phyloP scores from a whole-genome alignment of 2,113 vertebrate genomes.

The Climacteris rufus region DNA sequence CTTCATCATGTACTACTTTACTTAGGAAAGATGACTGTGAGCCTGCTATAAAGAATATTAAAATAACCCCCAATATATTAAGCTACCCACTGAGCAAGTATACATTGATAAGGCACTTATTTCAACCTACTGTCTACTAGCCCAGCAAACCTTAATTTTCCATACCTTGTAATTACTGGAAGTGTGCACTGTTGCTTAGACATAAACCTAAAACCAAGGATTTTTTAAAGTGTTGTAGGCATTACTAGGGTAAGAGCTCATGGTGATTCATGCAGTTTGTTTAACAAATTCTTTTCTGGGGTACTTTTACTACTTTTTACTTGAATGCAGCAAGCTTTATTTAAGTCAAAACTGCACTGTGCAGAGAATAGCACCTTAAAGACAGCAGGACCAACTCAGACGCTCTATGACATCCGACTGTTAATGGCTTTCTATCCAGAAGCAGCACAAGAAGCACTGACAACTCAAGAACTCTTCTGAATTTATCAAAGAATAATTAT shows the following conservation, averaged over 20 bases:
- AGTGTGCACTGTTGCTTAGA: background rate
- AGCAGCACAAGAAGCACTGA: background rate
- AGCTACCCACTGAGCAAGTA: background rate
- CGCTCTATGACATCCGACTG: background rate
- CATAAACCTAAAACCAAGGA: background rate
- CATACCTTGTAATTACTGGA: background rate
- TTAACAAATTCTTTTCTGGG: background rate
- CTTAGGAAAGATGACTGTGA: background rate
- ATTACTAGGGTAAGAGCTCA: background rate
- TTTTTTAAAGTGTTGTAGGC: background rate
- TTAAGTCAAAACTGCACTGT: background rate
- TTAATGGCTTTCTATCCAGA: background rate
- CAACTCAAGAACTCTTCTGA: background rate
- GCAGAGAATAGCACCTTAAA: background rate
- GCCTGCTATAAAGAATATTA: background rate
- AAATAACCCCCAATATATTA: background rate
- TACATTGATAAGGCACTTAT: background rate
- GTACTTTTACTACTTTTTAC: background rate
- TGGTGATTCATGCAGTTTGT: background rate
- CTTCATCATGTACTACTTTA: background rate
- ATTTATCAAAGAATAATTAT: background rate
- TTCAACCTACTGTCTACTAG: background rate
- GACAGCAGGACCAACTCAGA: background rate
- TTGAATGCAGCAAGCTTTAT: background rate
- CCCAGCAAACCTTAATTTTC: background rate